A percentile compares a stretch with the other conserved stretches of the same genome.
These are phyloP conservation scores for Lithobates sylvaticus DNA, from an alignment of 2,797 vertebrate species.

Conservation along the genomic window DNA sequence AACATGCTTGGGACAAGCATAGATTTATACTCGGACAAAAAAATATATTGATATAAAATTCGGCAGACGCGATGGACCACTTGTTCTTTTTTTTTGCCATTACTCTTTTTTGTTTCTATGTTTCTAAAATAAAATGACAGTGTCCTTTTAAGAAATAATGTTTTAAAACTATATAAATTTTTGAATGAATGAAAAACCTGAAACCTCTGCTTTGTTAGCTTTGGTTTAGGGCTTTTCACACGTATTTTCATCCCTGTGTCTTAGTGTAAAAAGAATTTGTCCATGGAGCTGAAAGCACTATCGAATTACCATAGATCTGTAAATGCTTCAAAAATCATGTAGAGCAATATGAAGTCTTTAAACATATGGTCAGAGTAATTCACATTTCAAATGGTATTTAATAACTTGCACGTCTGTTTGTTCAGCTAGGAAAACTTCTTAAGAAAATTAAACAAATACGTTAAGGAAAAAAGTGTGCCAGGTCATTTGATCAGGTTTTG, in stretches of 20 bases:
- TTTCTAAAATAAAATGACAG: too few species aligned
- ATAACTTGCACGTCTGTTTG: conserved; percentile 44
- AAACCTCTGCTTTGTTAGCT: conserved; percentile 67
- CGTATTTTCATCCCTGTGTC: conserved; percentile 64
- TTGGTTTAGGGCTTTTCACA: conserved; percentile 65
- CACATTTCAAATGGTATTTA: conserved; percentile 63
- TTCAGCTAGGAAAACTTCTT: conserved; percentile 54
- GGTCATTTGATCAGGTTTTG: conserved; percentile 4
- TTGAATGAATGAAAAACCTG: conserved; percentile 34
- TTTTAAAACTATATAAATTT: conserved; percentile 61
- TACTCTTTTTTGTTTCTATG: too few species aligned
- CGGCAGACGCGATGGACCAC: too few species aligned
- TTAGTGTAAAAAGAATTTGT: conserved; percentile 60
- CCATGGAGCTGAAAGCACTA: conserved; percentile 65
- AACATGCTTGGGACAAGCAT: too few species aligned
- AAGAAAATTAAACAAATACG: conserved; percentile 60
- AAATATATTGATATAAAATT: too few species aligned
- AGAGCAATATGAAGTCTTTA: conserved; percentile 61
- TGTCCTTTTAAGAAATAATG: not conserved
- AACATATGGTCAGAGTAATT: conserved; percentile 57
- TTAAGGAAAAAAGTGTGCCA: conserved; percentile 28
- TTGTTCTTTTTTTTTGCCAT: too few species aligned
- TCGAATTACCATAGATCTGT: conserved; percentile 70
- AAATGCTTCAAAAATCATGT: conserved; percentile 57
- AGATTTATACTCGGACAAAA: too few species aligned